phyloP scores from a whole-genome alignment of 2,113 vertebrate genomes.

The Hipposideros armiger region DNA sequence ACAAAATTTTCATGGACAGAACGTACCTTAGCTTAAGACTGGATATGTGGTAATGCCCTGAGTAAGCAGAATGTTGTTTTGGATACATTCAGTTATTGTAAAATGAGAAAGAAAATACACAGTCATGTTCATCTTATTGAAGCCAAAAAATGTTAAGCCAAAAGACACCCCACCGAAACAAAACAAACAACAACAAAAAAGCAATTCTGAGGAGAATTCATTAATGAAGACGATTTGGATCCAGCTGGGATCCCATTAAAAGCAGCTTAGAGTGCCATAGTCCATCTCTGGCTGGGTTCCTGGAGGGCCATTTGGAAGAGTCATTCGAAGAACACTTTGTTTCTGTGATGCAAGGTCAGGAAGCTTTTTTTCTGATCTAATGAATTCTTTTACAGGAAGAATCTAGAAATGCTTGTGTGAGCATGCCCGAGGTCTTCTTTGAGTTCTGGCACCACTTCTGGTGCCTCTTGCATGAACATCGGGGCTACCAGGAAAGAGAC shows the following conservation, averaged over 20 bases:
- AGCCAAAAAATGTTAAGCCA: neutral
- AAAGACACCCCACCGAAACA: neutral
- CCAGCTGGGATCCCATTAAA: neutral
- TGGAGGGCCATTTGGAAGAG: neutral
- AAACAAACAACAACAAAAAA: neutral
- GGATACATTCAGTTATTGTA: neutral
- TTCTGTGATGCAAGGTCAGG: neutral
- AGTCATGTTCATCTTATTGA: neutral
- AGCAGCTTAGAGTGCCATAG: fast-evolving
- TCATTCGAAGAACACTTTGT: neutral
- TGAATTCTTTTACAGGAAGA: neutral
- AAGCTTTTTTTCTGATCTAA: neutral
- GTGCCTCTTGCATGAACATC: neutral
- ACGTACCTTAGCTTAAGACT: neutral
- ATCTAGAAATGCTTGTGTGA: neutral
- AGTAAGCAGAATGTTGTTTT: neutral
- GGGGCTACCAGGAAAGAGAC: neutral
- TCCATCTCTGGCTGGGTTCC: neutral
- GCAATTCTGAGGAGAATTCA: neutral
- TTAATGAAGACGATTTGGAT: neutral
- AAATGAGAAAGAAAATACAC: neutral
- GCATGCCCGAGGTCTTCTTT: fast-evolving
- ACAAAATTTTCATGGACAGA: neutral
- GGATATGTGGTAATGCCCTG: neutral
- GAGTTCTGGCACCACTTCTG: neutral